Conservation (phyloP, 2,113 vertebrate species). For the Zosterops pallidus region DNA sequence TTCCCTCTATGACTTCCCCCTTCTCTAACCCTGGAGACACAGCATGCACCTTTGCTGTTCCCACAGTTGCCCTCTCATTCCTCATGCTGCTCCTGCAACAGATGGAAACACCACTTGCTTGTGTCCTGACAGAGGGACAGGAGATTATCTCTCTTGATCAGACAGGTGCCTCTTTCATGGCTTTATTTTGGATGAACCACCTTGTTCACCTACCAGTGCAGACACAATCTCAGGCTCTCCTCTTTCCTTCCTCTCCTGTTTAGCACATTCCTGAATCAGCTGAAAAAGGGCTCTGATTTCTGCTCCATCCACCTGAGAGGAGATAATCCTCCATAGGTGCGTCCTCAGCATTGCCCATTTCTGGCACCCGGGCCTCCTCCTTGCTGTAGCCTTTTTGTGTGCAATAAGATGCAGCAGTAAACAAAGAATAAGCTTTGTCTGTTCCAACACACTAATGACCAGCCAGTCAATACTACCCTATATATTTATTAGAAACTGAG, state of each 20-base stretch:
- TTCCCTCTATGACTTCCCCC: neutral
- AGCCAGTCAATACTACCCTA: slow-evolving; percentile 42
- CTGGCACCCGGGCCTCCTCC: neutral
- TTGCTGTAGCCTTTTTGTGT: neutral
- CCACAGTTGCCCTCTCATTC: neutral
- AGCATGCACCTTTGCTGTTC: neutral
- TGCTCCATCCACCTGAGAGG: neutral
- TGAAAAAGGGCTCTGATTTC: neutral
- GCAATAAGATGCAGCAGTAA: neutral
- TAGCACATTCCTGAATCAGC: neutral
- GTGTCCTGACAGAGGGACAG: neutral
- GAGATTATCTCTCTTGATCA: fast-evolving
- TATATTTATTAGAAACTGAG: slow-evolving; percentile 66
- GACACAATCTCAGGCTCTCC: neutral
- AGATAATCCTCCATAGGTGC: neutral
- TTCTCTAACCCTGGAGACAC: neutral
- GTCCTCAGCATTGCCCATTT: neutral
- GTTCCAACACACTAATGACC: slow-evolving; percentile 38
- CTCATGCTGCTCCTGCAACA: neutral
- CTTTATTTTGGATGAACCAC: neutral
- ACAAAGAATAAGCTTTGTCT: slow-evolving; percentile 33
- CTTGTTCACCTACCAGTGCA: neutral
- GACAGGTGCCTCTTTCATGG: neutral
- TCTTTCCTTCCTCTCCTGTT: neutral
- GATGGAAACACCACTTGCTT: neutral